These are phyloP conservation scores for Ceriagrion tenellum DNA, from an alignment of 2,888 invertebrate genomes.

Conservation along the genomic window DNA sequence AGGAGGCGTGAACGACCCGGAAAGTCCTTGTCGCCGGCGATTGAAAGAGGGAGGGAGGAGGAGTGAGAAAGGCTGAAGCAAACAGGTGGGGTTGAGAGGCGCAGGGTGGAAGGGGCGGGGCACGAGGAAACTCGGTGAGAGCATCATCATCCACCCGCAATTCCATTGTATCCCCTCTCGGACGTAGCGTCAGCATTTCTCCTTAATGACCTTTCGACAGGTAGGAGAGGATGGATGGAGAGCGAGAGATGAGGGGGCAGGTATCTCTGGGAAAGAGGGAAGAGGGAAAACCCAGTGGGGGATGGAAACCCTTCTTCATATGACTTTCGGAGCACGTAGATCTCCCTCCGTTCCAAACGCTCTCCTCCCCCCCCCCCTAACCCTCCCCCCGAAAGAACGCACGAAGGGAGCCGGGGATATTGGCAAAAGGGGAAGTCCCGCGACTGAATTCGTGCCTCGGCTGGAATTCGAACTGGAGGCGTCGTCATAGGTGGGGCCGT, in stretches of 20 bases:
- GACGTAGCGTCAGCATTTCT: not conserved
- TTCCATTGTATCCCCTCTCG: conserved; percentile 1
- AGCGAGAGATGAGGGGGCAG: not conserved
- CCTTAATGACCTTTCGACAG: not conserved
- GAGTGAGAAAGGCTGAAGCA: not conserved
- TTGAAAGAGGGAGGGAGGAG: not conserved
- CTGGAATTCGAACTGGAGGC: not conserved
- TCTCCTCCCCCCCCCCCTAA: not conserved
- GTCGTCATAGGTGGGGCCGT: not conserved
- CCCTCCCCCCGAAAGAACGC: not conserved
- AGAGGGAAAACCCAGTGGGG: not conserved
- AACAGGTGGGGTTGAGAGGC: not conserved
- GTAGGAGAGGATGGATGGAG: not conserved
- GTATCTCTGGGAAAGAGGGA: not conserved
- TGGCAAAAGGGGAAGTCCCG: not conserved
- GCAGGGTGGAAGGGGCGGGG: not conserved
- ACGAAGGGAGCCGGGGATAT: not conserved
- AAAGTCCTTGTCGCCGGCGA: not conserved
- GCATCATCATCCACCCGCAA: not conserved
- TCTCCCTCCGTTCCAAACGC: not conserved
- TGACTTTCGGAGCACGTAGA: conserved; percentile 35
- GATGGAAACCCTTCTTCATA: not conserved
- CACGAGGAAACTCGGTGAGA: not conserved
- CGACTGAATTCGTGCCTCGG: not conserved
- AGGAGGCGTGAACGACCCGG: not conserved